A percentile compares a stretch with the other conserved stretches of the same genome.
phyloP scores from a whole-genome alignment of 2,113 vertebrate species.

The Sinocyclocheilus anophthalmus region DNA sequence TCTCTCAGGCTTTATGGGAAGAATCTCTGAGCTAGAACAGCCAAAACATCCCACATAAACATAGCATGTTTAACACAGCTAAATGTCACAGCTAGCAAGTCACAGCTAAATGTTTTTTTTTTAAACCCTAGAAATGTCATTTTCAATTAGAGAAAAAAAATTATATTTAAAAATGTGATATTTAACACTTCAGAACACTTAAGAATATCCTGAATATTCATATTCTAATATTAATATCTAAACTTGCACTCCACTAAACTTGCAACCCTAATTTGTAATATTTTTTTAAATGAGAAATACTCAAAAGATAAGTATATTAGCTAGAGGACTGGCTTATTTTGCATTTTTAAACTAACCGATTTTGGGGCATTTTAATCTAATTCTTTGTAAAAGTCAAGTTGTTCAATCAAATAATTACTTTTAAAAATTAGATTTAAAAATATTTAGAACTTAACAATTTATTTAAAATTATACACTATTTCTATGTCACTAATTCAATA shows the following conservation, averaged over 20 bases:
- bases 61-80: background rate
- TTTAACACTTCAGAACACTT: background rate
- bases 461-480: too few relatives aligned
- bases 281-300: background rate
- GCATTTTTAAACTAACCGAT: too few relatives aligned
- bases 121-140: background rate
- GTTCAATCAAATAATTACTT: too few relatives aligned
- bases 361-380: too few relatives aligned
- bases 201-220: background rate
- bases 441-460: too few relatives aligned
- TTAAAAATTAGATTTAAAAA: too few relatives aligned
- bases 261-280: background rate
- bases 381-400: too few relatives aligned
- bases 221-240: too few relatives aligned
- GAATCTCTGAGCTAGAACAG: background rate
- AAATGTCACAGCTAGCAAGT: background rate
- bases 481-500: too few relatives aligned
- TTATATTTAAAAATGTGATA: background rate
- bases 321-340: background rate
- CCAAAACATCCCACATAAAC: conserved; percentile 1
- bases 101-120: background rate
- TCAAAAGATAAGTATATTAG: background rate
- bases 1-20: background rate
- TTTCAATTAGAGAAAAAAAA: background rate
- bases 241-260: background rate